These are phyloP conservation scores for Tenthredo livida DNA, from an alignment of 2,888 invertebrate genomes.

Conservation along the genomic window DNA sequence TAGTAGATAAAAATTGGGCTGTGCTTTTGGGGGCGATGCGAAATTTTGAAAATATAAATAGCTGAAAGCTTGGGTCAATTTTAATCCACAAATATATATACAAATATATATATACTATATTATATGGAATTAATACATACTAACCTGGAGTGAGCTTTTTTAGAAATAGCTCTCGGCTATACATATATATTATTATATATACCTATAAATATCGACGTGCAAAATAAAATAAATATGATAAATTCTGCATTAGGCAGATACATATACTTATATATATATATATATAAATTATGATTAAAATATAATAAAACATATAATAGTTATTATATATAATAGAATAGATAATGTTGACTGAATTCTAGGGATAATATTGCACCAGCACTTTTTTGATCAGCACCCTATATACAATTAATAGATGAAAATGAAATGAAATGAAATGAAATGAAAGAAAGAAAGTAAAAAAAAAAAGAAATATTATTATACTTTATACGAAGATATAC, in stretches of 20 bases:
- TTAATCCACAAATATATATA: background rate
- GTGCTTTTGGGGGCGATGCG: background rate
- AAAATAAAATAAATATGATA: background rate
- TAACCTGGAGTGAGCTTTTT: conserved; percentile 25
- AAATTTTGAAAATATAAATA: background rate
- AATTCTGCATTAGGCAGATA: background rate
- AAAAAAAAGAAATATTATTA: conserved; percentile 48
- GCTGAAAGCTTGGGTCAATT: conserved; percentile 10
- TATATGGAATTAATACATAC: background rate
- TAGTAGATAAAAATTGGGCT: conserved; percentile 7
- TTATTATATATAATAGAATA: background rate
- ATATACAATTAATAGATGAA: conserved; percentile 56
- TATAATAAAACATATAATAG: background rate
- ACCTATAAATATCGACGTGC: background rate
- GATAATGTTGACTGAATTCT: conserved; percentile 76
- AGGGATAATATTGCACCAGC: conserved; percentile 76
- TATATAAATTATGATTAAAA: background rate
- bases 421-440: conserved; percentile 37
- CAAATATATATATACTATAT: background rate
- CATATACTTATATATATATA: background rate
- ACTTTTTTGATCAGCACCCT: conserved; percentile 74
- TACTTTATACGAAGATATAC: conserved; percentile 68
- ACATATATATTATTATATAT: background rate
- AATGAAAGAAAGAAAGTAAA: background rate
- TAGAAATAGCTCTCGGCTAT: conserved; percentile 15